Evolutionary conservation across 2,113 vertebrate species (phyloP).

Genomic region (Regulus satrapa): DNA sequence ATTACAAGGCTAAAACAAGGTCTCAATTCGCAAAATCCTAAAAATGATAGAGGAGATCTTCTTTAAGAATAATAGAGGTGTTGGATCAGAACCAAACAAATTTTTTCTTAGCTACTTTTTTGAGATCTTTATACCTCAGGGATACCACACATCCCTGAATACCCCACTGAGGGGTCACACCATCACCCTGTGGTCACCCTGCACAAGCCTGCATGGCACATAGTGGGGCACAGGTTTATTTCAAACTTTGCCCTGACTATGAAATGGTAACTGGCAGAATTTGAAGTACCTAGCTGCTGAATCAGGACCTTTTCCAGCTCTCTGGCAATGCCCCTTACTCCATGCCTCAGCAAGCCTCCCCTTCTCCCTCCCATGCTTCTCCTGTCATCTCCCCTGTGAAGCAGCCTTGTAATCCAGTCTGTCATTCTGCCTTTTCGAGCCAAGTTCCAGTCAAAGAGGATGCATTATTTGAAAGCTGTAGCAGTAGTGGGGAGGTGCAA

Average conservation of each 20-base stretch:
- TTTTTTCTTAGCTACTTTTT: not conserved
- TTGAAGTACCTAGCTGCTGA: not conserved
- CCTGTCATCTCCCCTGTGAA: not conserved
- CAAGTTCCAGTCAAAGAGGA: conserved; percentile 38
- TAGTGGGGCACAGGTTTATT: not conserved
- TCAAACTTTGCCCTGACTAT: not conserved
- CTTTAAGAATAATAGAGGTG: not conserved
- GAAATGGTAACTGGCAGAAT: not conserved
- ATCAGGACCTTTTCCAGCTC: not conserved
- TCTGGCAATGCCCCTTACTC: not conserved
- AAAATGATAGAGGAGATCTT: not conserved
- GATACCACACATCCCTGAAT: not conserved
- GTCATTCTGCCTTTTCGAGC: not conserved
- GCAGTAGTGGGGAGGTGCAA: not conserved
- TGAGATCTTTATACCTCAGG: not conserved
- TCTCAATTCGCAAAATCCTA: not conserved
- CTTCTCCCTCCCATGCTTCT: not conserved
- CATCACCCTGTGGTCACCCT: not conserved
- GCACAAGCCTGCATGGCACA: not conserved
- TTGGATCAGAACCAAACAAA: not conserved
- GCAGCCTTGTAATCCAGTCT: not conserved
- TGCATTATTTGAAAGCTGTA: conserved; percentile 10
- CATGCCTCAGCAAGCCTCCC: not conserved
- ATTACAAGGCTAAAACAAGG: not conserved
- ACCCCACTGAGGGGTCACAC: not conserved